phyloP scores from a whole-genome alignment of 37 sponge, comb jelly and placozoan genomes.

The Aplysina aerophoba region DNA sequence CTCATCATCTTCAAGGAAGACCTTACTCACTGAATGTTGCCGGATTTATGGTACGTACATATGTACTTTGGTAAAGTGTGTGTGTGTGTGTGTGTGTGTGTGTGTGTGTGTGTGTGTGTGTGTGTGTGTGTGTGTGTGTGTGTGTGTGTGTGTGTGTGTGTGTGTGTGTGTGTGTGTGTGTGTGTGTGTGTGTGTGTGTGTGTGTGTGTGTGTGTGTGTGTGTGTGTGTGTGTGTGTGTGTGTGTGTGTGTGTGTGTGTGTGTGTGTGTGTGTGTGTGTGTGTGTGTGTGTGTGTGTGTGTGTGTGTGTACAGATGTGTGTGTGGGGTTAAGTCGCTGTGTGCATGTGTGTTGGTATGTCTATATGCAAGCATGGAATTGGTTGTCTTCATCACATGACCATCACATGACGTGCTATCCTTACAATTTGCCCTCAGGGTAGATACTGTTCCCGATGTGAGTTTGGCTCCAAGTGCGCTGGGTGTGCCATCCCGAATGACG shows the following conservation, averaged over 20 bases:
- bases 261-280: constrained; percentile 6
- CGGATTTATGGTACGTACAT: constrained; percentile 31
- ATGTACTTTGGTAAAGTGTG: too few relatives aligned
- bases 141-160: not conserved
- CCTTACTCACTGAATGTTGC: not conserved
- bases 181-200: not conserved
- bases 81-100: not conserved
- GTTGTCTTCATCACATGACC: not conserved
- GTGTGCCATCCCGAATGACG: constrained; percentile 37
- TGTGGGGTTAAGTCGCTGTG: not conserved
- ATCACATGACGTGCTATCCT: not conserved
- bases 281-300: not conserved
- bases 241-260: not conserved
- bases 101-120: constrained; percentile 13
- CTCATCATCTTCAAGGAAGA: not conserved
- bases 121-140: not conserved
- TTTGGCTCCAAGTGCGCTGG: constrained; percentile 51
- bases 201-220: constrained; percentile 1
- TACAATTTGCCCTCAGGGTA: constrained; percentile 53
- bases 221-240: not conserved
- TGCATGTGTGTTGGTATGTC: not conserved
- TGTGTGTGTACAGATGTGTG: not conserved
- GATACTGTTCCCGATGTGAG: constrained; percentile 65
- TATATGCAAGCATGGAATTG: not conserved
- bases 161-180: too few relatives aligned